Base-by-base conservation (phyloP, 1,140 invertebrate species). In the Orius insidiosus region DNA sequence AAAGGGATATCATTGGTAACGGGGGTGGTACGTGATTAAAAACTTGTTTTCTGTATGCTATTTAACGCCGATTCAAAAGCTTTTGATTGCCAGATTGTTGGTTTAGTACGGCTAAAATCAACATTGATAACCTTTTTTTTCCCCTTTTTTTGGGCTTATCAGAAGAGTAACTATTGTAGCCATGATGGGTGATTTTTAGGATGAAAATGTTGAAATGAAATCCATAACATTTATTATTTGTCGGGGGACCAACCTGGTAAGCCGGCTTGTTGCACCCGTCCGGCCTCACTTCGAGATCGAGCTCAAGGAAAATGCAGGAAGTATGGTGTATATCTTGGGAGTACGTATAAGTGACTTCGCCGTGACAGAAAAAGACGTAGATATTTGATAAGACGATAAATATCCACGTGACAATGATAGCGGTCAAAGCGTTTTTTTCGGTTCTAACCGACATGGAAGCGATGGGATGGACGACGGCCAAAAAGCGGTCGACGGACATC, bases 391-490 rank as follows among this genome's bases (percentile, higher is more conserved):
- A 71, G 5, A 86, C 62, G 18, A 92, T 83, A 19, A 89, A 68
- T 8, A 78, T 66, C 90, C 89, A 95, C 13, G 76, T 74, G 50
- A 82, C 66, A 14, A 69, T 68, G 50, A 90, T 87, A 16, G 85
- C 85, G 34, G 76, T 57, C 41, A 72, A 69, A 0, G 89, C 86
- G 62, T 95, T 92, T 37, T 69, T 71, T 59, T 92, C 82, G 1
- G 83, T 96, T 44, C 92, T 72, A 18, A 76, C 74, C 0, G 82
- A 80, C 75, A 90, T 93, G 40, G 85, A 90, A 1, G 78, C 71
- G 46, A 96, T 85, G 0, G 92, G 88, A 64, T 93, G 85, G 0
- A 94, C 89, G 7, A 97, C 89, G 14, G 92, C 92, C 56, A 97
- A 68, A 62, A 89, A 24, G 24, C 92, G 74, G 61, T 96, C 92